Base-by-base conservation (phyloP, 2,113 vertebrate genomes). In the Lontra canadensis region DNA sequence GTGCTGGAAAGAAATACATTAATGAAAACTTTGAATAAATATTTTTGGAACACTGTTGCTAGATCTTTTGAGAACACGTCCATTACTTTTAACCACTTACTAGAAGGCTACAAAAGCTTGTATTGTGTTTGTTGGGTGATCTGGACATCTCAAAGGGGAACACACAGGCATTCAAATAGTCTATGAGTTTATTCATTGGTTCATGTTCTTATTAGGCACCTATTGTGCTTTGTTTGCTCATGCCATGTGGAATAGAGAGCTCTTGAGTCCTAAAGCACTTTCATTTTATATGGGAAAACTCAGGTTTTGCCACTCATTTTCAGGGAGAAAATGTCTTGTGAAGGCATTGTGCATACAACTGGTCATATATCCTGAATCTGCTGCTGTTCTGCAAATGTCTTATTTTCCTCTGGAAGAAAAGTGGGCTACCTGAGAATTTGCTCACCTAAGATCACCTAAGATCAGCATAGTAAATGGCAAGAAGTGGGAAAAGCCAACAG, bases 41-140 rank as follows among this genome's bases (percentile, higher is more conserved):
- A 59, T 95, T 96, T 97, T 94, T 97, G 87, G 84, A 78, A 86
- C 52, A 85, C 39, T 84, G 31, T 88, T 92, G 73, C 95, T 84
- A 90, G 59, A 79, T 95, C 96, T 88, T 93, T 96, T 67, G 92
- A 95, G 90, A 90, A 97, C 95, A 94, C 59, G 74, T 80, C 92
- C 74, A 84, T 96, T 78, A 81, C 34, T 95, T 95, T 65, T 91
- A 91, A 82, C 21, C 69, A 85, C 95, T 93, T 82, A 73, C 91
- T 87, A n/a, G 29, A 57, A 94, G 94, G 63, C 88, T 88, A 49
- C 57, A 67, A 91, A 88, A 94, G 74, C 90, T 85, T 61, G 11
- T 57, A 55, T 93, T 73, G 67, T 91, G 61, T 94, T 83, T 96
- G 44, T 52, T 94, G 74, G 81, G 42, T 52, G 55, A 92, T 89